Conservation (phyloP, 2,113 vertebrate genomes). For the Proteles cristata region DNA sequence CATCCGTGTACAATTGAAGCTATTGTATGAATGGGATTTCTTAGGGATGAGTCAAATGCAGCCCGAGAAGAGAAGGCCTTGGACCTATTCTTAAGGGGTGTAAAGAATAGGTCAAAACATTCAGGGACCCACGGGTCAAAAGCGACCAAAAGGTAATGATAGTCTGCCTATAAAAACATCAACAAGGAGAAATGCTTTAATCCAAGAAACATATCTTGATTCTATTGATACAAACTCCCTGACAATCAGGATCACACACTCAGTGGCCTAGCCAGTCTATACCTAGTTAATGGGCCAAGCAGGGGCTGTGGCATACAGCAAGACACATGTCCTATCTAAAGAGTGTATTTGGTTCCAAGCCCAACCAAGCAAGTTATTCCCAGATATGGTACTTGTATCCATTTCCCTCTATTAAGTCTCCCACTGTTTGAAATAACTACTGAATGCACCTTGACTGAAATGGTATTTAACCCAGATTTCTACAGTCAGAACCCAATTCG, state of each 20-base stretch:
- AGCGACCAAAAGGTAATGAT: neutral
- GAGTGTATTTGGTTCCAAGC: neutral
- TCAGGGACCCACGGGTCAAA: neutral
- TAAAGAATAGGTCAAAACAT: neutral
- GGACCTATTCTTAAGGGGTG: neutral
- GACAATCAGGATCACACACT: neutral
- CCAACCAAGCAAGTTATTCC: neutral
- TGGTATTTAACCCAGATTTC: neutral
- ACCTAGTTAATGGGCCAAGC: neutral
- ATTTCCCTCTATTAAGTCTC: neutral
- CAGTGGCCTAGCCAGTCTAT: neutral
- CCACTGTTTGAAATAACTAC: neutral
- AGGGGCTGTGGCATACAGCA: neutral
- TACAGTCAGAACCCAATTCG: neutral
- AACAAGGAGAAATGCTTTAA: neutral
- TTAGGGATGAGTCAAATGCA: neutral
- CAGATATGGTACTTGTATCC: neutral
- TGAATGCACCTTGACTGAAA: neutral
- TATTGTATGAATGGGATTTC: neutral
- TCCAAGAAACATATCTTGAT: neutral
- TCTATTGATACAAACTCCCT: neutral
- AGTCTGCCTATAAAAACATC: neutral
- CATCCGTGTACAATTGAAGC: neutral
- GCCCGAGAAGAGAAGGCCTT: neutral
- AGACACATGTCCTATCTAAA: neutral